Evolutionary conservation across 2,113 vertebrate genomes (phyloP), one percentile per base, ranked within the genome.

Genomic region (Salvelinus fontinalis): DNA sequence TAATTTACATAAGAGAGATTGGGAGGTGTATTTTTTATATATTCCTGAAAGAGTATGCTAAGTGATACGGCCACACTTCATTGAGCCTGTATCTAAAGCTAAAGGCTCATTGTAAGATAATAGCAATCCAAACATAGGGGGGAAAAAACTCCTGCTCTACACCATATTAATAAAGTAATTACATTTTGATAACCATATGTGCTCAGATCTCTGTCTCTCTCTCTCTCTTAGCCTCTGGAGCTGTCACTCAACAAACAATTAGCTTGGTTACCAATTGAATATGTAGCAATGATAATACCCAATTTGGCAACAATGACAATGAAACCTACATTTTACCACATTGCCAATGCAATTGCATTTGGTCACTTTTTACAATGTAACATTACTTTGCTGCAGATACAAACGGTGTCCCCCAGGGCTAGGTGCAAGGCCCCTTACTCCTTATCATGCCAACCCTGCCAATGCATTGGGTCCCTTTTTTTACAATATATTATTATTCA

Each of bases 101-200:
- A 69, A 83, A 59, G 77, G 80, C 81, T 85, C 77, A 71, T 39
- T 79, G 72, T 44, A 39, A 80, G 81, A 86, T 82, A 83, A 85
- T 67, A 74, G 51, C 78, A 80, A 75, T 74, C 76, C 76, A 86
- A 85, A 84, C 73, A 54, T 54, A 3, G 49, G 51, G 51, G 39
- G 79, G 77, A 79, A 80, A 75, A 44, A 62, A 62, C 20, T 62
- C 74, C 22, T 78, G 72, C 76, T 81, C 81, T 74, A 77, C 81
- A 85, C 65, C 79, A 78, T 75, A 84, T 83, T 76, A 84, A 81
- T 84, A 86, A 88, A 29, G 80, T 76, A 76, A 91, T 89, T 89
- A 84, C 83, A 86, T 81, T 85, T 80, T 78, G 76, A 89, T 89
- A 89, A 89, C 84, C 88, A 86, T 79, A 86, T 86, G 84, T 79